phyloP scores from a whole-genome alignment of 2,797 vertebrate genomes.

The Sebastiscus tertius region DNA sequence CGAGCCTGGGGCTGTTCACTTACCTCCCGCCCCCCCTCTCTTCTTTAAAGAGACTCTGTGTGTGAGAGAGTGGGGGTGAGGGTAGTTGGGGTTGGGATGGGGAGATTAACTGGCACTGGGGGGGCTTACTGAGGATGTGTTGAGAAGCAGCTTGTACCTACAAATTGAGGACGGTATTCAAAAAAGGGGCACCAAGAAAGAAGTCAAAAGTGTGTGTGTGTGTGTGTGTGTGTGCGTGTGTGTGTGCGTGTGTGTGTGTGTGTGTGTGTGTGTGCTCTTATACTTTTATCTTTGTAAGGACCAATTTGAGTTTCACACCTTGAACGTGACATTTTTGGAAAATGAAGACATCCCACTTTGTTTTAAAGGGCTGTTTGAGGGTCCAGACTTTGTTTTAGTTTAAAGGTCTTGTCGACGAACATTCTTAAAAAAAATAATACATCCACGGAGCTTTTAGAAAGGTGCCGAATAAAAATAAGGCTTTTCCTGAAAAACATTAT shows the following conservation, averaged over 20 bases:
- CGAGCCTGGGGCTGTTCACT: slow-evolving; percentile 59
- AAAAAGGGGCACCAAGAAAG: background rate
- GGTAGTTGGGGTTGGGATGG: background rate
- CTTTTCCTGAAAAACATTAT: no score
- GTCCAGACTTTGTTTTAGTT: background rate
- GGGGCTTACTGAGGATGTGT: slow-evolving; percentile 15
- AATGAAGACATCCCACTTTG: background rate
- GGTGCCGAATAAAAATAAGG: no score
- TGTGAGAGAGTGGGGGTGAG: background rate
- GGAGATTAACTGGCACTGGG: slow-evolving; percentile 28
- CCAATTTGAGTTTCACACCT: background rate
- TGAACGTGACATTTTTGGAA: background rate
- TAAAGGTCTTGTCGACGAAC: background rate
- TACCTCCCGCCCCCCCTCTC: slow-evolving; percentile 24
- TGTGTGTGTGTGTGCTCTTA: background rate
- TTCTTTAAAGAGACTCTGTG: slow-evolving; percentile 46
- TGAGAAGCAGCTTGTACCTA: slow-evolving; percentile 5
- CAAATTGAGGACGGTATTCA: slow-evolving; percentile 20
- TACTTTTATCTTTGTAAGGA: background rate
- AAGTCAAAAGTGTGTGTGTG: background rate
- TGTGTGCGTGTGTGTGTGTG: background rate
- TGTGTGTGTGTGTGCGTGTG: slow-evolving; percentile 5
- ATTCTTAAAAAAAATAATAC: no score
- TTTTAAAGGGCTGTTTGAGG: background rate
- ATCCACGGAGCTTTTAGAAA: no score